Evolutionary conservation across 2,888 invertebrate genomes (phyloP).

Genomic region (Athetis lepigone): DNA sequence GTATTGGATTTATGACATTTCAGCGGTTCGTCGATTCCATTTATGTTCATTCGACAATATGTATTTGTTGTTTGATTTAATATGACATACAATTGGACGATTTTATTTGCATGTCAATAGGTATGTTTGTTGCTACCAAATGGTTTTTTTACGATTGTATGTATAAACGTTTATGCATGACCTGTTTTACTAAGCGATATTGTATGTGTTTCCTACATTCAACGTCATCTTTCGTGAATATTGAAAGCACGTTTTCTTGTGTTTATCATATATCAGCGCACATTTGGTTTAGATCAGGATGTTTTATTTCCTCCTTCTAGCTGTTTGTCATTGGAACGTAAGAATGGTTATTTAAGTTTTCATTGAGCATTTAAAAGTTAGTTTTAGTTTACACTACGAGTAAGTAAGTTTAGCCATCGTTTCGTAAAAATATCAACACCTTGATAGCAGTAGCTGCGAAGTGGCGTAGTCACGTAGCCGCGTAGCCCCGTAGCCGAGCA

Average conservation of each 20-base stretch:
- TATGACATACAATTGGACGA: slow-evolving; percentile 51
- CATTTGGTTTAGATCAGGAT: too few relatives aligned
- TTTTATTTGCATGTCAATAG: slow-evolving; percentile 53
- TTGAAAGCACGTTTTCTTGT: neutral
- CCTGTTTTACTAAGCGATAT: slow-evolving; percentile 19
- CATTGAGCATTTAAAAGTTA: too few relatives aligned
- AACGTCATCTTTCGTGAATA: neutral
- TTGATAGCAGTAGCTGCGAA: slow-evolving; percentile 5
- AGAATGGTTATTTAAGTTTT: too few relatives aligned
- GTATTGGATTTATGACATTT: slow-evolving; percentile 54
- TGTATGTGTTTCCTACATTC: slow-evolving; percentile 12
- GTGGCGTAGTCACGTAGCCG: slow-evolving; percentile 8
- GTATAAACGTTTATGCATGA: slow-evolving; percentile 37
- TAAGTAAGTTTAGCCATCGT: neutral
- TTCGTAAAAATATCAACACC: neutral
- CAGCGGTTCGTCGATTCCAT: slow-evolving; percentile 57
- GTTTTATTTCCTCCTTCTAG: too few relatives aligned
- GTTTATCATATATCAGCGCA: neutral
- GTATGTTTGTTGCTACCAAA: slow-evolving; percentile 23
- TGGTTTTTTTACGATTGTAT: slow-evolving; percentile 27
- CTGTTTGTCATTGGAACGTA: too few relatives aligned
- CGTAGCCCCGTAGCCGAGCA: slow-evolving; percentile 12
- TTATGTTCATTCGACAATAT: slow-evolving; percentile 48
- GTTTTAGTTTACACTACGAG: too few relatives aligned
- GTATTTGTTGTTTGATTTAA: slow-evolving; percentile 56